Evolutionary conservation across 2,888 invertebrate species (phyloP).

Genomic region (Morpho helenor): DNA sequence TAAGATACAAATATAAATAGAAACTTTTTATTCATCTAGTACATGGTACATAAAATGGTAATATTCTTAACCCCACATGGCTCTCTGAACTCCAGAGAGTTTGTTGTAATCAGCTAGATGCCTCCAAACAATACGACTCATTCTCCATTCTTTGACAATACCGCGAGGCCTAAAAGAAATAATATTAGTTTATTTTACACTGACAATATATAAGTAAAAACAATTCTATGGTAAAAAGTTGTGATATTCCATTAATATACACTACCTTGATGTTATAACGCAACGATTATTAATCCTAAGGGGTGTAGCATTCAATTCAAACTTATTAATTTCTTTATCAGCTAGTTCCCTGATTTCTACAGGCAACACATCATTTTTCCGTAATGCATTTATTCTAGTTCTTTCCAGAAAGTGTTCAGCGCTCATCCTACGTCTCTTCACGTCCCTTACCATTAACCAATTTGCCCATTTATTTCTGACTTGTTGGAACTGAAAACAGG

Average conservation of each 20-base stretch:
- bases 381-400: constrained; percentile 88
- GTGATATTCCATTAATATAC: too few species aligned
- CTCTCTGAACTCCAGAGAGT: constrained; percentile 93
- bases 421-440: constrained; percentile 87
- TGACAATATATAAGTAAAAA: background rate
- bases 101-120: constrained; percentile 96
- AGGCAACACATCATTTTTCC: constrained; percentile 93
- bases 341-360: constrained; percentile 88
- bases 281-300: constrained; percentile 87
- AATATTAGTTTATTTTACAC: background rate
- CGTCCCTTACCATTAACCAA: constrained; percentile 92
- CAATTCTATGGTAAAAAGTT: too few species aligned
- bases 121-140: constrained; percentile 95
- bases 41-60: background rate
- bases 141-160: constrained; percentile 87
- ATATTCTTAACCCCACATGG: constrained; percentile 89
- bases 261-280: constrained; percentile 88
- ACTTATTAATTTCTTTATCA: constrained; percentile 84
- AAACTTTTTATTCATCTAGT: background rate
- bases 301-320: constrained; percentile 86
- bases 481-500: constrained; percentile 81
- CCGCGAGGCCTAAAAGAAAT: constrained; percentile 83
- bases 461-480: constrained; percentile 88
- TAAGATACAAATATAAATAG: background rate
- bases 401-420: constrained; percentile 87